These are phyloP conservation scores for Serrognathus titanus DNA, from an alignment of 2,888 invertebrate genomes.

Conservation along the genomic window DNA sequence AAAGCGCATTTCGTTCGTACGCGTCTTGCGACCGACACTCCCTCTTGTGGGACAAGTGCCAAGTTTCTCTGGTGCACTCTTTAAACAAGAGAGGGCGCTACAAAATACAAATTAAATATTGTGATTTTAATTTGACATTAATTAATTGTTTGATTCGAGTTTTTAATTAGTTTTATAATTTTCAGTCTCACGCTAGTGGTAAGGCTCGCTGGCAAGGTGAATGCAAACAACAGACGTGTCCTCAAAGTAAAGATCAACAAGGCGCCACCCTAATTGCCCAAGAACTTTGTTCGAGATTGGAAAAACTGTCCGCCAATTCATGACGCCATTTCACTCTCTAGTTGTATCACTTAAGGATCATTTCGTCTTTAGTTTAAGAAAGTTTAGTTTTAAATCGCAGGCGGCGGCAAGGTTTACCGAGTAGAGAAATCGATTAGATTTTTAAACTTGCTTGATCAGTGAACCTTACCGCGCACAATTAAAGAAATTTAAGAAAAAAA, in stretches of 20 bases:
- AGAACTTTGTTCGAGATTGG: constrained; percentile 54
- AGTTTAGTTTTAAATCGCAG: not conserved
- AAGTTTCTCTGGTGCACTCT: too few species aligned
- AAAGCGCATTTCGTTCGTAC: too few species aligned
- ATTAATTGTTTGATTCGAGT: not conserved
- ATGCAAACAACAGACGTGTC: constrained; percentile 45
- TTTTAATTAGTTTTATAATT: constrained; percentile 30
- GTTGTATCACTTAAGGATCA: constrained; percentile 14
- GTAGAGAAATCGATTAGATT: not conserved
- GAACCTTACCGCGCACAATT: not conserved
- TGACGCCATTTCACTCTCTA: constrained; percentile 50
- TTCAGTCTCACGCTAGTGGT: constrained; percentile 67
- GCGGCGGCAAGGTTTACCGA: not conserved
- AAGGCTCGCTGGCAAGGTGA: constrained; percentile 72
- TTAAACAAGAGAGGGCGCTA: too few species aligned
- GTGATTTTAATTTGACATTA: not conserved
- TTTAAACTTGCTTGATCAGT: not conserved
- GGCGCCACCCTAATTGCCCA: constrained; percentile 45
- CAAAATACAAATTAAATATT: too few species aligned
- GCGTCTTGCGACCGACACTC: too few species aligned
- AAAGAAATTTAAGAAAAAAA: not conserved
- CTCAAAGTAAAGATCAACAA: constrained; percentile 13
- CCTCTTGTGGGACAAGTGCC: too few species aligned
- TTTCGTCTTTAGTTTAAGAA: not conserved
- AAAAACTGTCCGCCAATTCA: constrained; percentile 54